Percentiles rank a stretch among this genome's conserved stretches.
Conservation (phyloP, 2,113 vertebrate genomes). For the Vulpes vulpes region DNA sequence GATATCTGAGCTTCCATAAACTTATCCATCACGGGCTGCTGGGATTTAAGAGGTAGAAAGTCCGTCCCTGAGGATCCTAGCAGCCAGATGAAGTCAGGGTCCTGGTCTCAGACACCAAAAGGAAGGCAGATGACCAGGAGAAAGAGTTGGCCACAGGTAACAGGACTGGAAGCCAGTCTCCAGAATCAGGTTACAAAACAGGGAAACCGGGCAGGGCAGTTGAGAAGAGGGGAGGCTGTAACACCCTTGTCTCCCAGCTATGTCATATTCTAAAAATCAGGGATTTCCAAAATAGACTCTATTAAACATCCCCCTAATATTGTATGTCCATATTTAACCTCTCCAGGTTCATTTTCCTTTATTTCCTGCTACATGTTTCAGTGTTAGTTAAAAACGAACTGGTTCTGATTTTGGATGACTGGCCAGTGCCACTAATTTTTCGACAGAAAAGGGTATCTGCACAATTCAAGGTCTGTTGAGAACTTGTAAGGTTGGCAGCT, state of each 20-base stretch:
- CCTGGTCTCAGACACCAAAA: not conserved
- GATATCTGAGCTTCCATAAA: not conserved
- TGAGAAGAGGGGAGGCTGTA: not conserved
- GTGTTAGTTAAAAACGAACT: not conserved
- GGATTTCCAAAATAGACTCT: not conserved
- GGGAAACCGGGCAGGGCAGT: not conserved
- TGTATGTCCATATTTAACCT: not conserved
- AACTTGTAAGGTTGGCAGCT: not conserved
- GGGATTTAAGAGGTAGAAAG: not conserved
- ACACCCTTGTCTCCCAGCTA: not conserved
- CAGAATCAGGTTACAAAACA: not conserved
- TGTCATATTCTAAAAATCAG: not conserved
- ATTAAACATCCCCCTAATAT: not conserved
- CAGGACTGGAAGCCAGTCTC: not conserved
- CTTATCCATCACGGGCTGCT: not conserved
- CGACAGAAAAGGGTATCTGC: not conserved
- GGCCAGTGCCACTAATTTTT: not conserved
- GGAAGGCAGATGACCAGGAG: not conserved
- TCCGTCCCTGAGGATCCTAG: not conserved
- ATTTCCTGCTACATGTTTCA: not conserved
- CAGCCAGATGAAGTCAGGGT: not conserved
- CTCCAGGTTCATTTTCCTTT: not conserved
- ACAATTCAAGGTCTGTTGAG: not conserved
- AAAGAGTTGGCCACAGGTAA: not conserved
- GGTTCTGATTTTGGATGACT: not conserved